Evolutionary conservation across 1,140 invertebrate genomes (phyloP).

Genomic region (Neelides sp.): DNA sequence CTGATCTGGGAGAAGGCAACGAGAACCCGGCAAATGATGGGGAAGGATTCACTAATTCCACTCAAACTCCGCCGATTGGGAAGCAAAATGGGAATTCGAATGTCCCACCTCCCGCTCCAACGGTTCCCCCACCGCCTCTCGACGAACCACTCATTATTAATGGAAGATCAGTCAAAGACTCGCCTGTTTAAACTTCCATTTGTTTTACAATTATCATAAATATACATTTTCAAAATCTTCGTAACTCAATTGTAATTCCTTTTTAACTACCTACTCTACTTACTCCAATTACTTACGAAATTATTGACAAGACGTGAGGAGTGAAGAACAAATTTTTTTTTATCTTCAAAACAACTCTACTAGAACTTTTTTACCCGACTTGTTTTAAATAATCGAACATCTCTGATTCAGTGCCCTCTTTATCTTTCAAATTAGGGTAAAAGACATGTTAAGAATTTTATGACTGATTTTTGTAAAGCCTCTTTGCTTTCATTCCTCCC

Average conservation of each 20-base stretch:
- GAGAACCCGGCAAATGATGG: slow-evolving; percentile 20
- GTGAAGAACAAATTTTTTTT: too few relatives aligned
- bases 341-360: too few relatives aligned
- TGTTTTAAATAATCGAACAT: too few relatives aligned
- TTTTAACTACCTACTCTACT: neutral
- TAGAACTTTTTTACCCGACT: too few relatives aligned
- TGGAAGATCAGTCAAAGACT: slow-evolving; percentile 29
- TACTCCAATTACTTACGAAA: too few relatives aligned
- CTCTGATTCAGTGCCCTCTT: too few relatives aligned
- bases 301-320: too few relatives aligned
- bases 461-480: too few relatives aligned
- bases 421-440: too few relatives aligned
- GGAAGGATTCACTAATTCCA: slow-evolving; percentile 13
- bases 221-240: neutral
- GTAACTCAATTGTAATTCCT: neutral
- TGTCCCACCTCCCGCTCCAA: slow-evolving; percentile 27
- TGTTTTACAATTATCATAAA: too few relatives aligned
- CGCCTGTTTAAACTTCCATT: slow-evolving; percentile 27
- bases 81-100: slow-evolving; percentile 23
- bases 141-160: slow-evolving; percentile 16
- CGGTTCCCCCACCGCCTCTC: slow-evolving; percentile 28
- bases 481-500: too few relatives aligned
- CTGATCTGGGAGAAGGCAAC: slow-evolving; percentile 22
- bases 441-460: too few relatives aligned
- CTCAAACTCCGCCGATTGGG: slow-evolving; percentile 12